These are phyloP conservation scores for Poeciliopsis turrubarensis DNA, from an alignment of 2,113 vertebrate species.

Conservation along the genomic window DNA sequence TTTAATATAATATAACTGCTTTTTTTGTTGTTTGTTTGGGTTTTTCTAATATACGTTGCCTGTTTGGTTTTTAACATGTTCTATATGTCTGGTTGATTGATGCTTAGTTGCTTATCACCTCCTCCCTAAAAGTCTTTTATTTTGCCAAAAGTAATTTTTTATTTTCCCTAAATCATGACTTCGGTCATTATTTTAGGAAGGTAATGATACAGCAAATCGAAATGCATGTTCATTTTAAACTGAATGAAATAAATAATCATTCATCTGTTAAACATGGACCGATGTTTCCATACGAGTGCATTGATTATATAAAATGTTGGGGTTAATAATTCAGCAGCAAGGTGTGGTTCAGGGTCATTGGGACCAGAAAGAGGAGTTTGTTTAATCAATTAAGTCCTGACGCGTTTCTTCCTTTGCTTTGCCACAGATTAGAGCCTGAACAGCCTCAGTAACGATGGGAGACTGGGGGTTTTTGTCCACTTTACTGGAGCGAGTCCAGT, in stretches of 20 bases:
- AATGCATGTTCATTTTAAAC: too few species aligned
- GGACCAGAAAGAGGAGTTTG: not conserved
- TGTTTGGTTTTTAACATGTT: too few species aligned
- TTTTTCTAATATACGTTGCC: too few species aligned
- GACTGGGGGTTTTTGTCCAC: constrained; percentile 81
- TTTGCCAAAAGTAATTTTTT: too few species aligned
- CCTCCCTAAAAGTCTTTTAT: too few species aligned
- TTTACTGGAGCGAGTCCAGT: constrained; percentile 83
- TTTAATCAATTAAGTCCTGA: not conserved
- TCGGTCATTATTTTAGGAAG: too few species aligned
- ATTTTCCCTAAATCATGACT: too few species aligned
- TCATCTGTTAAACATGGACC: not conserved
- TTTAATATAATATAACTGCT: too few species aligned
- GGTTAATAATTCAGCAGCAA: constrained; percentile 34
- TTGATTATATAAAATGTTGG: constrained; percentile 15
- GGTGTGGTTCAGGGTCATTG: not conserved
- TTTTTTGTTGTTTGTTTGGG: too few species aligned
- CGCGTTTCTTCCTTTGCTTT: not conserved
- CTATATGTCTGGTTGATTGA: too few species aligned
- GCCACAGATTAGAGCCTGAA: constrained; percentile 33
- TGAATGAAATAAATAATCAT: not conserved
- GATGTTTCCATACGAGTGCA: constrained; percentile 9
- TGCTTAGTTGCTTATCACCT: too few species aligned
- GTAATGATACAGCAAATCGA: too few species aligned
- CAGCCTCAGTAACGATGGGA: constrained; percentile 74